Base-by-base conservation (phyloP, 2,113 vertebrate genomes). In the Lepus americanus region DNA sequence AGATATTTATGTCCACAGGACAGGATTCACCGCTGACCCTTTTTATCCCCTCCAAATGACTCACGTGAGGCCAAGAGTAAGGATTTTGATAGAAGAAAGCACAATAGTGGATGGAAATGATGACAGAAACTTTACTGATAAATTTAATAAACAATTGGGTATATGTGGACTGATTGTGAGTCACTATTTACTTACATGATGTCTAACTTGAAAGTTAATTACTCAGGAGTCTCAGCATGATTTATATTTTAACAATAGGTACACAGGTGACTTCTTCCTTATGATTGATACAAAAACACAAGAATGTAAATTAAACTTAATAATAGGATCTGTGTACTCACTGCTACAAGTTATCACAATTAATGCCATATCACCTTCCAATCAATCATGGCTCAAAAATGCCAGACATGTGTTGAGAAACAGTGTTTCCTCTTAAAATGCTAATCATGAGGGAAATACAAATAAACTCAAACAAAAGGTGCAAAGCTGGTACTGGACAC, bases 101-200 rank as follows among this genome's bases (percentile, higher is more conserved):
- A 3, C 4, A 27, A 10, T 6, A 78, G 92, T 85, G 3, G 19
- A 17, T 82, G 73, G 82, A 23, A 55, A 74, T 59, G 95, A 44
- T 27, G 55, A 85, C 49, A 79, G 59, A 76, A 91, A 55, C 33
- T 25, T 86, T 63, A n/a, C 91, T 96, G 73, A 96, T 97, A 87
- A 91, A 92, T 19, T 90, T 67, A 96, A 97, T 96, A 92, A 95
- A 91, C 39, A 89, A 12, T 25, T 16, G 64, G 9, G 19, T 51
- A n/a, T 77, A 53, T 44, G 44, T 7, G 55, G 69, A 81, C 81
- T 89, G 63, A 59, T 91, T 95, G 85, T 92, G 87, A 98, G 63
- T 96, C 77, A 94, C n/a, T 23, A 51, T 91, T 97, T 98, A 79
- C 66, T 92, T 84, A 82, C 64, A 29, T 96, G 72, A 88, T 86